These are phyloP conservation scores for Crematogaster levior DNA, from an alignment of 2,888 invertebrate species.

Conservation along the genomic window DNA sequence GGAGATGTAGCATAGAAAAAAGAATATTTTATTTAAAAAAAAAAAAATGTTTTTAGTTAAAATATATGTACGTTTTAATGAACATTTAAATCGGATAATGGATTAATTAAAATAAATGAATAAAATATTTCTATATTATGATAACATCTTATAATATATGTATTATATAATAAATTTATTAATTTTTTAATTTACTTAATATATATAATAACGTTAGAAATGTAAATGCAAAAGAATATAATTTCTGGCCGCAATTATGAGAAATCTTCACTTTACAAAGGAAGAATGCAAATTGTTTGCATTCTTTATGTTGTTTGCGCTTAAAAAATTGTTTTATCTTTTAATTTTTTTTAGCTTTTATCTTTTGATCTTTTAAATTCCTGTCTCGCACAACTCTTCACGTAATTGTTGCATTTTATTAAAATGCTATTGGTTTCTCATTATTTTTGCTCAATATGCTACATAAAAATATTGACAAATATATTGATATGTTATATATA, in stretches of 20 bases:
- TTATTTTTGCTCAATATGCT: not conserved
- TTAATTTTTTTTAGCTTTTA: too few species aligned
- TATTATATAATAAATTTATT: not conserved
- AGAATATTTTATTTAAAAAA: not conserved
- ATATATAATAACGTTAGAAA: not conserved
- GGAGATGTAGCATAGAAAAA: not conserved
- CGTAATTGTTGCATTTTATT: conserved; percentile 16
- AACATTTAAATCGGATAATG: not conserved
- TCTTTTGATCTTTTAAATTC: too few species aligned
- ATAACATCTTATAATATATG: not conserved
- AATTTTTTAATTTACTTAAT: too few species aligned
- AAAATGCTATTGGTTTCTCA: not conserved
- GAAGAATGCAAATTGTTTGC: not conserved
- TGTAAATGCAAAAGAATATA: conserved; percentile 7
- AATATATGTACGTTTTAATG: not conserved
- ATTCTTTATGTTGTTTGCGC: not conserved
- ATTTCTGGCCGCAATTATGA: not conserved
- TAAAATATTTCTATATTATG: not conserved
- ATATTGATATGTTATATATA: not conserved
- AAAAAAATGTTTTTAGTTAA: conserved; percentile 6
- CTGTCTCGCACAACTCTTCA: not conserved
- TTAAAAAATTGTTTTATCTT: conserved; percentile 9
- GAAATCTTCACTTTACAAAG: not conserved
- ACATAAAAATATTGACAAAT: too few species aligned
- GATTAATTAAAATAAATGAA: not conserved